phyloP scores from a whole-genome alignment of 2,888 invertebrate species.

The Bibio marci region DNA sequence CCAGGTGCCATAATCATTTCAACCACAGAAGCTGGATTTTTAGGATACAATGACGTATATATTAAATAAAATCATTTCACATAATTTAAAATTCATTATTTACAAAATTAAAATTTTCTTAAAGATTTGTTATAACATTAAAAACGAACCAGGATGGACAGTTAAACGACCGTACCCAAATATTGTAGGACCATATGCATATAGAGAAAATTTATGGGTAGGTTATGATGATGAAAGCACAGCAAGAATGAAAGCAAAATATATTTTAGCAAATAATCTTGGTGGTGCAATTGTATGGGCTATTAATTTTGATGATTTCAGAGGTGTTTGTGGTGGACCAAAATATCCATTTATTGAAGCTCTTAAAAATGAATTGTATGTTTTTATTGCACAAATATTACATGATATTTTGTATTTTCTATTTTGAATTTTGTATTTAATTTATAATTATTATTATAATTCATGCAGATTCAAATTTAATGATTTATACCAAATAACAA shows the following conservation, averaged over 20 bases:
- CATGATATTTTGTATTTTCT: conserved; percentile 6
- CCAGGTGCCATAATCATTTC: conserved; percentile 83
- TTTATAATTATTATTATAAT: no score
- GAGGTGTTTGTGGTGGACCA: conserved; percentile 71
- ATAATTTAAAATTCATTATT: no score
- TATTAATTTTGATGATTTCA: conserved; percentile 87
- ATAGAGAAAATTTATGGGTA: conserved; percentile 78
- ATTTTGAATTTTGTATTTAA: no score
- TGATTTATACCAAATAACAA: no score
- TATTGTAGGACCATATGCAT: conserved; percentile 83
- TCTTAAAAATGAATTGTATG: conserved; percentile 62
- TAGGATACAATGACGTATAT: conserved; percentile 78
- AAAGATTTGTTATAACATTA: conserved; percentile 75
- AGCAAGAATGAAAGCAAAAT: conserved; percentile 65
- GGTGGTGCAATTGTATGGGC: conserved; percentile 55
- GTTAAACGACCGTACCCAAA: conserved; percentile 64
- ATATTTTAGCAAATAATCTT: conserved; percentile 65
- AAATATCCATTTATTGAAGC: conserved; percentile 85
- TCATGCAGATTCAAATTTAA: no score
- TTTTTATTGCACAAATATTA: conserved; percentile 32
- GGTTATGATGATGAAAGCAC: conserved; percentile 81
- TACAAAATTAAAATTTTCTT: not conserved
- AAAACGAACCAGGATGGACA: conserved; percentile 57
- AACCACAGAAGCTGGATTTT: conserved; percentile 80
- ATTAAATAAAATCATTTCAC: no score